These are phyloP conservation scores for Colletes latitarsis DNA, from an alignment of 1,140 invertebrate genomes.

Conservation along the genomic window DNA sequence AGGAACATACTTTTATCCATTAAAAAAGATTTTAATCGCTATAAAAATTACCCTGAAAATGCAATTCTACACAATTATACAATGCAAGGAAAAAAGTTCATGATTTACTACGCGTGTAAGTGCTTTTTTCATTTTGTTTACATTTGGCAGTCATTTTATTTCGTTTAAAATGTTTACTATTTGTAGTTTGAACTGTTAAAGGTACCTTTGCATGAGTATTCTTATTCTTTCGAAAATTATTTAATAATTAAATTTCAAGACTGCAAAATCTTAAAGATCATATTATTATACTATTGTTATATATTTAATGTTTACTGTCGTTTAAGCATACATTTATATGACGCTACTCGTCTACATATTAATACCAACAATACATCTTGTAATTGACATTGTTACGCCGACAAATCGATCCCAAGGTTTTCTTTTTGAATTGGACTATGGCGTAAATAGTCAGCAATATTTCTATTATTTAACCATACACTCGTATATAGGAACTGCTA, in stretches of 20 bases:
- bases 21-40: background rate
- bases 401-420: background rate
- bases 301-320: no score
- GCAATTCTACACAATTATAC: background rate
- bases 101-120: background rate
- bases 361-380: background rate
- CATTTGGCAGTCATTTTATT: no score
- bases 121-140: no score
- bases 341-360: background rate
- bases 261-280: no score
- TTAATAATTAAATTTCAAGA: no score
- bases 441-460: background rate
- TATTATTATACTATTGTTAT: no score
- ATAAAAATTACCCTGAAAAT: background rate
- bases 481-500: background rate
- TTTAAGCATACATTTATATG: background rate
- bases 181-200: no score
- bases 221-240: no score
- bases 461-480: background rate
- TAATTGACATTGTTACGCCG: background rate
- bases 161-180: no score
- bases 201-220: no score
- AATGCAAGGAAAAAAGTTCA: background rate
- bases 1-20: background rate
- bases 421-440: background rate